A percentile compares a stretch with the other conserved stretches of the same genome.
Conservation (phyloP, 2,888 invertebrate genomes). For the Lasioglossum vierecki region DNA sequence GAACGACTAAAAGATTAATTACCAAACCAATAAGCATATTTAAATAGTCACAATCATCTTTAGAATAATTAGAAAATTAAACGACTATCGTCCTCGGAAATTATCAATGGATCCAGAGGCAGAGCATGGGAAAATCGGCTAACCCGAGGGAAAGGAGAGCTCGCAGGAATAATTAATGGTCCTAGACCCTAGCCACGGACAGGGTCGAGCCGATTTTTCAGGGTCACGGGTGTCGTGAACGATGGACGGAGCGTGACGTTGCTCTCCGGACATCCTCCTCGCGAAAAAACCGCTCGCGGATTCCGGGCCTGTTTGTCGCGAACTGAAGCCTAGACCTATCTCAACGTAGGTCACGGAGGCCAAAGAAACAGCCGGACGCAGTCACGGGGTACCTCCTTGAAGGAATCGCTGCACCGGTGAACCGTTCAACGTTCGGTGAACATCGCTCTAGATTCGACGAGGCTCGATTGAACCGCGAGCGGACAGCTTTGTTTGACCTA, state of each 20-base stretch:
- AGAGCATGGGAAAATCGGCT: neutral
- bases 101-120: neutral
- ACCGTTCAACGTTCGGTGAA: slow-evolving; percentile 31
- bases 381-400: slow-evolving; percentile 62
- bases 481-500: neutral
- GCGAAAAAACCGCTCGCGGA: slow-evolving; percentile 28
- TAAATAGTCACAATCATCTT: too few relatives aligned
- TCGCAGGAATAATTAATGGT: neutral
- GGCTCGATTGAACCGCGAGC: neutral
- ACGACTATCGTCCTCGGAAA: neutral
- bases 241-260: slow-evolving; percentile 20
- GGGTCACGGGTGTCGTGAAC: neutral
- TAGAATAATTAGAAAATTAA: too few relatives aligned
- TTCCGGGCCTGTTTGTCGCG: slow-evolving; percentile 48
- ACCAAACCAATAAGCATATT: too few relatives aligned
- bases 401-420: slow-evolving; percentile 62
- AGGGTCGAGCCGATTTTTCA: neutral
- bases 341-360: slow-evolving; percentile 71
- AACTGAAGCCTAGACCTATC: slow-evolving; percentile 51
- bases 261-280: neutral
- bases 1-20: too few relatives aligned
- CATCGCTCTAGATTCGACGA: slow-evolving; percentile 12
- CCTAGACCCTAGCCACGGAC: neutral
- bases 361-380: slow-evolving; percentile 71
- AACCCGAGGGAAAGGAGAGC: neutral